Evolutionary conservation across 2,797 vertebrate species (phyloP), one percentile per base, ranked within the genome.

Genomic region (Mergus octosetaceus): DNA sequence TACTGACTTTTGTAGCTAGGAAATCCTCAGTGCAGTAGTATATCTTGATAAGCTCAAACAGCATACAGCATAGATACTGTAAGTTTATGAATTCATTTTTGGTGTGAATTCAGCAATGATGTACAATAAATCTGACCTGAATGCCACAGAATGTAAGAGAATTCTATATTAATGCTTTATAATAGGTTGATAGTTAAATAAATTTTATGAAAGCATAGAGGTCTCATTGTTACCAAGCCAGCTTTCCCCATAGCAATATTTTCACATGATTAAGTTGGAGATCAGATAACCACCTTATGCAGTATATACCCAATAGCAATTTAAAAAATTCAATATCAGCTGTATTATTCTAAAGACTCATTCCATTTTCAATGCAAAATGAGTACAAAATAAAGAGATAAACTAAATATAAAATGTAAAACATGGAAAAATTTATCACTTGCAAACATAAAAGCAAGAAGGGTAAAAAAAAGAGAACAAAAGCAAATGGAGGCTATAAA

Each of bases 341-440:
- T 95, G 78, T 77, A 97, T 97, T 97, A 96, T 97, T 97, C 95
- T 97, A 97, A 95, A 96, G 92, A 94, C 49, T 87, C 90, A 75
- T 89, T 94, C 95, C 73, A 94, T 97, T 98, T 97, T 96, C 96
- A 94, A 91, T 92, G 85, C 85, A 97, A 96, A 98, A 95, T 88
- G 91, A 96, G 96, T 78, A 87, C 81, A 94, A 97, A 97, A 97
- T 97, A 97, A 97, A 97, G 93, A 97, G 96, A 97, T 96, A 97
- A 98, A 95, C 85, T 57, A 96, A 97, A 97, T 96, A 97, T 93
- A 95, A 97, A 97, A 97, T 96, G 94, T 96, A 97, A 97, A 98
- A 97, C 84, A 95, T 77, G 89, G 78, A 66, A 94, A 94, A 94
- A 96, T 96, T 96, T 97, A 97, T 98, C 94, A 98, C 94, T 96